phyloP scores from a whole-genome alignment of 2,113 vertebrate species.

The Chroicocephalus ridibundus region DNA sequence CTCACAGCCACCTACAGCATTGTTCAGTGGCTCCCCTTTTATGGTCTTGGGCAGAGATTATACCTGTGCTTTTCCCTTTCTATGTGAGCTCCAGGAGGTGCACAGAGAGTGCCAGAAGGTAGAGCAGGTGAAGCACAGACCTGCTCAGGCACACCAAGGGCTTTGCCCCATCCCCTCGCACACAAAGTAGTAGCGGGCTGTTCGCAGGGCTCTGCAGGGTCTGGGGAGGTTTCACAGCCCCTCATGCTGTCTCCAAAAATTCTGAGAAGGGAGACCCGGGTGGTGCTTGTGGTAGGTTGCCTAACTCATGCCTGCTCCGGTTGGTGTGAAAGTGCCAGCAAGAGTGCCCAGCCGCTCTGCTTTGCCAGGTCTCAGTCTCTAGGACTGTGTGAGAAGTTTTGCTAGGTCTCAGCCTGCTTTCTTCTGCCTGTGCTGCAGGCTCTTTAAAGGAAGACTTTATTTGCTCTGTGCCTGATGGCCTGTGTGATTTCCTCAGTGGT shows the following conservation, averaged over 20 bases:
- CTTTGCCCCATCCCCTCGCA: fast-evolving
- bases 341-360: background rate
- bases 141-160: background rate
- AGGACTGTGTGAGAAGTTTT: background rate
- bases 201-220: background rate
- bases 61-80: background rate
- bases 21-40: background rate
- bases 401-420: background rate
- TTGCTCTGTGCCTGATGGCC: background rate
- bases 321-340: background rate
- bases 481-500: background rate
- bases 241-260: background rate
- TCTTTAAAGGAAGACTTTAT: background rate
- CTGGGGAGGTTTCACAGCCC: fast-evolving
- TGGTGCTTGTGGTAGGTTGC: background rate
- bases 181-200: fast-evolving
- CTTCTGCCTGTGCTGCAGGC: background rate
- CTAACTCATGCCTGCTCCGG: background rate
- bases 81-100: fast-evolving
- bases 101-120: background rate
- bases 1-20: background rate
- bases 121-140: background rate
- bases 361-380: background rate
- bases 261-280: background rate
- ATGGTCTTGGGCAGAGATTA: background rate